Evolutionary conservation across 2,888 invertebrate species (phyloP), one percentile per base, ranked within the genome.

Genomic region (Orchesella flavescens): DNA sequence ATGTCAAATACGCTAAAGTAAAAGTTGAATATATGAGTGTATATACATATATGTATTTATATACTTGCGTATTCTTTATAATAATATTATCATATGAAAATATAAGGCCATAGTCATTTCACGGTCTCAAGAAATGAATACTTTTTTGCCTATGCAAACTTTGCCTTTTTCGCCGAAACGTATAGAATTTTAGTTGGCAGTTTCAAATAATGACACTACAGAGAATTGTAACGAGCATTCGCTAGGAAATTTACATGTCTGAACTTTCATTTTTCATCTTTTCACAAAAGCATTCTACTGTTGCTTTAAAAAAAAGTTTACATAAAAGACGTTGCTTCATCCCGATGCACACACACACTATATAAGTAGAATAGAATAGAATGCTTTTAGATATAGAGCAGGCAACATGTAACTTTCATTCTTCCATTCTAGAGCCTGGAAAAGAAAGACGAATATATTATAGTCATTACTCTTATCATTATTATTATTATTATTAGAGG

Each of bases 251-350:
- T 53, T 69, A 21, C 69, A 69, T 53, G 19, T 53, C 69, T 69
- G 49, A 49, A 21, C 69, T 69, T 69, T 69, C 69, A 69, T 69
- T 69, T 69, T 69, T 69, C 69, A 69, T 69, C 69, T 69, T 69
- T 69, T 69, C 53, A 49, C 66, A 68, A 19, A 66, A 69, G 9
- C 53, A 53, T 49, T 43, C 49, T 24, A 13, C 53, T 53, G 23
- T 69, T 69, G 21, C 53, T 69, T 24, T 53, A 69, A 4, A 15
- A 69, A 4, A 15, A 69, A 69, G 53, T 46, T 53, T 13, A 69
- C 53, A 21, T 59, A 17, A 59, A 53, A 19, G 59, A 59, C 19
- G 59, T 34, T 34, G 49, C 49, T 49, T 12, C 49, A 53, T 53
- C 53, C n/a, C 9, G n/a, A 17, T 34, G 34, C 34, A 34, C 7